phyloP scores from a whole-genome alignment of 2,888 invertebrate genomes.

The Ophion slaviceki region DNA sequence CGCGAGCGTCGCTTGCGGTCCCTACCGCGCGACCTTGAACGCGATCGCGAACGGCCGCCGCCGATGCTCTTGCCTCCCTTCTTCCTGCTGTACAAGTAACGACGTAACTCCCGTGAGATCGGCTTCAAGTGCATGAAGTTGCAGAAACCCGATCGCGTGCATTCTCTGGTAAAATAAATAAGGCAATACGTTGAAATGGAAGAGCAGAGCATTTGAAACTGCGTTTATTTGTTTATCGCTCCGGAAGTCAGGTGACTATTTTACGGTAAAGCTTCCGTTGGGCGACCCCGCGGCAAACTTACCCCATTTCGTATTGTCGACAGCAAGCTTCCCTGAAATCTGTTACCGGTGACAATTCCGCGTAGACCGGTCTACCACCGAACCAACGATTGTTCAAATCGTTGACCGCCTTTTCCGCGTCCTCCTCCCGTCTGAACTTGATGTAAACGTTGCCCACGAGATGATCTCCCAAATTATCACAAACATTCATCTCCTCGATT shows the following conservation, averaged over 20 bases:
- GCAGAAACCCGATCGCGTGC: conserved; percentile 99
- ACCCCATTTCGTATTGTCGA: conserved; percentile 99
- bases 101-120: conserved; percentile 96
- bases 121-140: conserved; percentile 99
- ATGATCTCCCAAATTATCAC: conserved; percentile 99
- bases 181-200: not conserved
- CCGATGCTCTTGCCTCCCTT: conserved; percentile 84
- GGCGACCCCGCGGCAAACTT: conserved; percentile 67
- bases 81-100: conserved; percentile 91
- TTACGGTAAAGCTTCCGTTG: too few relatives aligned
- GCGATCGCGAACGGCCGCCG: conserved; percentile 86
- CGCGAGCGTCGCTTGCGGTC: conserved; percentile 83
- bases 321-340: conserved; percentile 99
- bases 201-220: too few relatives aligned
- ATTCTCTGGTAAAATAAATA: conserved; percentile 87
- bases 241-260: too few relatives aligned
- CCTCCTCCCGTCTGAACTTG: conserved; percentile 99
- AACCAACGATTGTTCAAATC: conserved; percentile 99
- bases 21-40: conserved; percentile 85
- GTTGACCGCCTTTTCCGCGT: conserved; percentile 98
- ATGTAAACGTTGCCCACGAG: conserved; percentile 99
- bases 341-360: conserved; percentile 99
- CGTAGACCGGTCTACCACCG: conserved; percentile 98
- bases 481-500: conserved; percentile 99
- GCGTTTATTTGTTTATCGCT: too few relatives aligned